phyloP scores from a whole-genome alignment of 30 jellyfish, hydroid and myxozoan species.

The Aurelia sp. region DNA sequence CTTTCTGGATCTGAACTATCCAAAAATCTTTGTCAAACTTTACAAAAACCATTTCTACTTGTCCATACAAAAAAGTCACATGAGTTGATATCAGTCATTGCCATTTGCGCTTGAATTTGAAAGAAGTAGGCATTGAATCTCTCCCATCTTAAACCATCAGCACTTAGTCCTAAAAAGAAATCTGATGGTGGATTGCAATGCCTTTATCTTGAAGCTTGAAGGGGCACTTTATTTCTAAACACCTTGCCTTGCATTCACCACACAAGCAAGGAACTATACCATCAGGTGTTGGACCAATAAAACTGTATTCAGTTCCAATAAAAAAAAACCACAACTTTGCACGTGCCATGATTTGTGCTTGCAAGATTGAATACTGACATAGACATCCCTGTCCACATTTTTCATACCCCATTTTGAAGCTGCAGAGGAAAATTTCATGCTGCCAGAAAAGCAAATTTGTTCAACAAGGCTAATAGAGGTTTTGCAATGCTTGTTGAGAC shows the following conservation, averaged over 20 bases:
- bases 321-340: neutral
- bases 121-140: neutral
- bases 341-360: neutral
- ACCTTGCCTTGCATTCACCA: slow-evolving; percentile 7
- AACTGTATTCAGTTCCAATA: slow-evolving; percentile 10
- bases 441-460: slow-evolving; percentile 27
- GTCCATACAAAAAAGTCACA: too few species aligned
- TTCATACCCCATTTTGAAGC: slow-evolving; percentile 31
- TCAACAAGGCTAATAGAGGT: slow-evolving; percentile 24
- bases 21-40: too few species aligned
- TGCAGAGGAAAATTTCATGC: slow-evolving; percentile 10
- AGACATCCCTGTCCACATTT: slow-evolving; percentile 16
- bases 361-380: neutral
- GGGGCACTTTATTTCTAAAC: slow-evolving; percentile 26
- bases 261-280: slow-evolving; percentile 3
- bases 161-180: neutral
- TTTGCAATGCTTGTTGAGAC: slow-evolving; percentile 1
- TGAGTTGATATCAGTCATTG: neutral
- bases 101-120: slow-evolving; percentile 20
- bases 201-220: neutral
- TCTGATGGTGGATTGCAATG: neutral
- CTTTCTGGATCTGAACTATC: too few species aligned
- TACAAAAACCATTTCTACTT: too few species aligned
- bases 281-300: slow-evolving; percentile 21
- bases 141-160: neutral